Evolutionary conservation across 1,140 invertebrate genomes (phyloP), one percentile per base, ranked within the genome.

Genomic region (Drosophila murphyi): DNA sequence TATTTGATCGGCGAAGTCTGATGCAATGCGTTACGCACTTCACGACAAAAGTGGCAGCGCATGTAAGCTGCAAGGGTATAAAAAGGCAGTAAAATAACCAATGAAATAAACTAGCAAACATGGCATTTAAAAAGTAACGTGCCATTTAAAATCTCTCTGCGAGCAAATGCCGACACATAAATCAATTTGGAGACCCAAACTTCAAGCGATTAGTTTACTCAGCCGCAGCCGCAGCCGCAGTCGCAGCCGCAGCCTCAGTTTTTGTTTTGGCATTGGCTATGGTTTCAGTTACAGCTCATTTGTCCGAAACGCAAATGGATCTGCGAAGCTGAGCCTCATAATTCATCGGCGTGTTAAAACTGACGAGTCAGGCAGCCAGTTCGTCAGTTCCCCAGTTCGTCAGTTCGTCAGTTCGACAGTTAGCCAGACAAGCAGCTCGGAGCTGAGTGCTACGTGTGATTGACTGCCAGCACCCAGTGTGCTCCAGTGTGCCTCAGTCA

Each of bases 391-490:
- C 1, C 1, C 20, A 20, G 20, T 20, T 20, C 20, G 20, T 20
- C 20, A 20, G 20, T 20, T 20, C 20, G 20, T 1, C 20, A 20
- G 20, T 20, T 20, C 1, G 20, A 1, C 20, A 20, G 20, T 20
- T 20, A 20, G 20, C 20, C 20, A 20, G 20, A 2, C 71, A 55
- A 61, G 62, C 73, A 78, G 54, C 50, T 69, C 52, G 55, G 57
- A 76, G 76, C 80, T 79, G 76, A 52, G 72, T 82, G 61, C 80
- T 79, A 72, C 80, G 72, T 80, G 72, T 83, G 80, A 82, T 82
- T 82, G 80, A 82, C 80, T 83, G 80, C 61, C 57, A 41, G 62
- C 67, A 55, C 5, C 37, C 39, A 54, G 20, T 5, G 34, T n/a
- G 20, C 20, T 20, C 20, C 20, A 20, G 20, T 20, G 20, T 20